Base-by-base conservation (phyloP, 1,140 invertebrate genomes). In the Nebria ingens region DNA sequence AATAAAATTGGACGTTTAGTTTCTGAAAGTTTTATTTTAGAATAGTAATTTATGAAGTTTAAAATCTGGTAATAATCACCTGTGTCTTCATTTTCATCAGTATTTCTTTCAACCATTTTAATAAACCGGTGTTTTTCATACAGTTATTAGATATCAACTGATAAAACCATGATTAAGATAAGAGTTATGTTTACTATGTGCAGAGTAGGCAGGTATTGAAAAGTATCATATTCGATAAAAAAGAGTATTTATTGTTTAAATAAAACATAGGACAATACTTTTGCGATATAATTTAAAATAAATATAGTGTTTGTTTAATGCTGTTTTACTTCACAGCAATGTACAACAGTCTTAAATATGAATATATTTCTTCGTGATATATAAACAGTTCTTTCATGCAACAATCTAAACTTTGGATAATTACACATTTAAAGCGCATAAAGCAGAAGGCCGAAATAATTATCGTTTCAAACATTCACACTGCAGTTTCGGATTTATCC, bases 401-500 rank as follows among this genome's bases (percentile, higher is more conserved):
- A 45, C 40, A 45, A 45, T 45, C 15, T 45, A 45, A 45, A 45
- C 25, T 45, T 45, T 45, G 17, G 17, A 17, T 45, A 45, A 29
- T 29, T 45, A 45, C 40, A 45, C 40, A 45, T 45, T 45, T 9
- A 45, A 45, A 45, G 40, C 40, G 40, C 40, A 12, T 45, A 45
- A 45, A 17, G 9, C 9, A 34, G n/a, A 45, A 45, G 40, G 40
- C 40, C 40, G 15, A 17, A 12, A 45, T 9, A 34, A 34, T 9
- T 34, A 34, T n/a, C 40, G 4, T 9, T 45, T 11, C 40, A 45
- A 9, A 4, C 17, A 45, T 17, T 45, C 15, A 45, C 9, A 45
- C 9, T 9, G 40, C 40, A 17, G 40, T 45, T 45, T 45, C 40
- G 17, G 40, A 45, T 17, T 45, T 45, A 4, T 45, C 40, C 15